These are phyloP conservation scores for Mugil cephalus DNA, from an alignment of 2,113 vertebrate species.

Conservation along the genomic window DNA sequence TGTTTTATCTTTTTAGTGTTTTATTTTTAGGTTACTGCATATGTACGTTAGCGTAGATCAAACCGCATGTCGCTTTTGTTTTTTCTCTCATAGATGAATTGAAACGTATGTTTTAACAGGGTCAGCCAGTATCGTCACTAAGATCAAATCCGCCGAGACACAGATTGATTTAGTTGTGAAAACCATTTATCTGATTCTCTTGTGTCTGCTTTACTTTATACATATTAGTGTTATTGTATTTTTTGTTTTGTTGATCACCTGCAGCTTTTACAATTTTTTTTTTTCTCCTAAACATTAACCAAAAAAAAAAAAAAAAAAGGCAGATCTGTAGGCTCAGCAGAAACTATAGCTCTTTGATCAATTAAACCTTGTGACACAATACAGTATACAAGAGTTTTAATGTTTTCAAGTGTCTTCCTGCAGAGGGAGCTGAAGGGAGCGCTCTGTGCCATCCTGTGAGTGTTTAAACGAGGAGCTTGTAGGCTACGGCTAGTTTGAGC, in stretches of 20 bases:
- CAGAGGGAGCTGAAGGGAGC: constrained; percentile 13
- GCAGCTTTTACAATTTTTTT: constrained; percentile 63
- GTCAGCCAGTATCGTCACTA: constrained; percentile 56
- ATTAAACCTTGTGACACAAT: constrained; percentile 33
- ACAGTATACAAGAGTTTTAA: constrained; percentile 20
- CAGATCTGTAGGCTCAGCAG: constrained; percentile 47
- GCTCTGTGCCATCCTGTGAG: constrained; percentile 44
- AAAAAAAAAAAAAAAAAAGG: constrained; percentile 49
- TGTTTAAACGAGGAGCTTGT: constrained; percentile 74
- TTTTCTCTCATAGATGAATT: constrained; percentile 58
- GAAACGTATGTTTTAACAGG: constrained; percentile 58
- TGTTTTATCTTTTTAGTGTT: constrained; percentile 81
- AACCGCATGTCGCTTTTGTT: constrained; percentile 65
- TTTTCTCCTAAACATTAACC: constrained; percentile 67
- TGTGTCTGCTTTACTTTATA: constrained; percentile 59
- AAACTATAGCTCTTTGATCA: constrained; percentile 64
- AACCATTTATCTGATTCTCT: constrained; percentile 39
- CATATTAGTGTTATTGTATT: constrained; percentile 61
- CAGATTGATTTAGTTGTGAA: constrained; percentile 32
- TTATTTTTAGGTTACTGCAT: constrained; percentile 73
- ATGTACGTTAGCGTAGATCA: constrained; percentile 76
- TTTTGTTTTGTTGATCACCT: constrained; percentile 65
- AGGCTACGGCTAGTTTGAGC: constrained; percentile 83
- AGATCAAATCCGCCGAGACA: constrained; percentile 35
- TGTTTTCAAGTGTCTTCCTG: constrained; percentile 34